Percentiles rank a stretch among this genome's conserved stretches.
Conservation (phyloP, 2,888 invertebrate genomes). For the Philhelius pedissequus region DNA sequence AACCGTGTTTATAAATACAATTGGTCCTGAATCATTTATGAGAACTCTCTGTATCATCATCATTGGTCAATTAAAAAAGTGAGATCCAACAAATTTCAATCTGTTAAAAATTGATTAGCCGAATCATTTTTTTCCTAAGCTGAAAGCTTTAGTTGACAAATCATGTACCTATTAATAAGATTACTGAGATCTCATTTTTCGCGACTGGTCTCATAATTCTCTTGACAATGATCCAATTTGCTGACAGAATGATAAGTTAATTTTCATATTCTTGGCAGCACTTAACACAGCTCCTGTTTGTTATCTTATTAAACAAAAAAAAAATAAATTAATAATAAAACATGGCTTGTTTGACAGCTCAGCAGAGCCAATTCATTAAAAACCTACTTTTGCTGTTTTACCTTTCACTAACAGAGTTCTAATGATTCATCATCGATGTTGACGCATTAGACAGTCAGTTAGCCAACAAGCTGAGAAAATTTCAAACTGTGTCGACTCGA, state of each 20-base stretch:
- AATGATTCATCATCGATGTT: neutral
- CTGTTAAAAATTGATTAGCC: too few species aligned
- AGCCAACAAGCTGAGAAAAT: neutral
- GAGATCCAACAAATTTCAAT: too few species aligned
- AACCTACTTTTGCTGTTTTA: neutral
- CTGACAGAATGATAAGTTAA: neutral
- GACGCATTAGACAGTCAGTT: neutral
- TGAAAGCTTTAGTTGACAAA: too few species aligned
- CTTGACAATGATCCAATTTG: neutral
- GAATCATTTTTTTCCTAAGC: too few species aligned
- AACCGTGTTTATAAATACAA: too few species aligned
- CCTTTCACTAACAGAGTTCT: neutral
- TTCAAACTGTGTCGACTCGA: neutral
- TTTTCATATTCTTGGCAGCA: neutral
- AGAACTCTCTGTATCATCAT: too few species aligned
- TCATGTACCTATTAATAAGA: too few species aligned
- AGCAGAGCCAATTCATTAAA: neutral
- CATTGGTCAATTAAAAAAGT: too few species aligned
- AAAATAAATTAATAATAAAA: constrained; percentile 1
- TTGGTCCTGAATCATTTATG: too few species aligned
- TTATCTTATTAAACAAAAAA: neutral
- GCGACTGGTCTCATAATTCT: neutral
- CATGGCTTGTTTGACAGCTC: constrained; percentile 11
- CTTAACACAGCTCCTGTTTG: neutral
- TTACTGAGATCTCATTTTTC: too few species aligned